Percentiles rank a stretch among this genome's conserved stretches.
Evolutionary conservation across 2,113 vertebrate species (phyloP).

Genomic region (Leucopternis melanops): DNA sequence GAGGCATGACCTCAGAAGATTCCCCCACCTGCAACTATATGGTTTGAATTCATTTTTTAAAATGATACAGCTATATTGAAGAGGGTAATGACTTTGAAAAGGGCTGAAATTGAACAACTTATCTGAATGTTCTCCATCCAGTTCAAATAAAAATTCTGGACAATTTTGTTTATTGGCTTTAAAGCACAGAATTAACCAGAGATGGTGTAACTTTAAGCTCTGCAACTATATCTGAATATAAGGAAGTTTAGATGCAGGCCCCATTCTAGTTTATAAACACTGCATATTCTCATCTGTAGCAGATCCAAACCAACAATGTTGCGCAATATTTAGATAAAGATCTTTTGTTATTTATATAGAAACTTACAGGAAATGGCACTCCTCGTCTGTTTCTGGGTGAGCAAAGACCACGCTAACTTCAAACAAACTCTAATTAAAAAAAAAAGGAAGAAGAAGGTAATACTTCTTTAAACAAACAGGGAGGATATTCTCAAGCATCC

Average conservation of each 20-base stretch:
- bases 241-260: not conserved
- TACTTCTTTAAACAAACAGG: slow-evolving; percentile 32
- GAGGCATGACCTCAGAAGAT: not conserved
- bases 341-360: slow-evolving; percentile 41
- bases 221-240: not conserved
- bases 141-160: not conserved
- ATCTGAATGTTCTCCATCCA: not conserved
- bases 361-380: slow-evolving; percentile 97
- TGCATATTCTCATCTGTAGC: not conserved
- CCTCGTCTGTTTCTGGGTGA: slow-evolving; percentile 86
- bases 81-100: not conserved
- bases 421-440: slow-evolving; percentile 81
- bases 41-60: not conserved
- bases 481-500: not conserved
- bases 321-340: slow-evolving; percentile 52
- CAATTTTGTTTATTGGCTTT: not conserved
- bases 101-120: not conserved
- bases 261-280: not conserved
- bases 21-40: not conserved
- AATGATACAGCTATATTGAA: not conserved
- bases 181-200: not conserved
- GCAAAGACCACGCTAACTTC: slow-evolving; percentile 90
- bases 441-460: not conserved
- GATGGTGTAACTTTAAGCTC: not conserved
- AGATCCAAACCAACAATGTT: slow-evolving; percentile 43